Evolutionary conservation across 2,888 invertebrate species (phyloP), one percentile per base, ranked within the genome.

Genomic region (Acanthococcus lagerstroemiae): DNA sequence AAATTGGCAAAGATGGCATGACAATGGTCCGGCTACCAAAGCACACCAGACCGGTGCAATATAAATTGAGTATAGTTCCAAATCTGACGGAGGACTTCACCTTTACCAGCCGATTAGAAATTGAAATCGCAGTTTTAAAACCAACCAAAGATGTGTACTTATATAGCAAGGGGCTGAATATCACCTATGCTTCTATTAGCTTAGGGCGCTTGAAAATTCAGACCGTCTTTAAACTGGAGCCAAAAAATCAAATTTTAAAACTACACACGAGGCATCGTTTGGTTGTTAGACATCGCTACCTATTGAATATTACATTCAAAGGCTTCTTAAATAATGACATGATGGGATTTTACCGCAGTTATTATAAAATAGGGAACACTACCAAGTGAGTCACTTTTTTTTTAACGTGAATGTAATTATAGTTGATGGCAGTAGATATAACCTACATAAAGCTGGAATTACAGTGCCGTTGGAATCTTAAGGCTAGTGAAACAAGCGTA

Each of bases 341-440:
- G 70, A 54, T 30, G 9, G 70, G 70, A n/a, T 69, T 69, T 30
- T 70, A 70, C 48, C 46, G 45, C 54, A 70, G 70, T n/a, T 65
- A 45, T 2, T 70, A 70, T 48, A 55, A 1, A 46, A 27, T 65
- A 1, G 48, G 26, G 1, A n/a, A 55, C 9, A 63, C 19, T 0
- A 57, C 45, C 15, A 67, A 68, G 69, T 69, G 54, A 68, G 55
- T 50, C 4, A 37, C 2, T n/a, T n/a, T n/a, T n/a, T n/a, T n/a
- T n/a, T n/a, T n/a, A n/a, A n/a, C n/a, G n/a, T n/a, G n/a, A n/a
- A n/a, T n/a, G n/a, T n/a, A n/a, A n/a, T n/a, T n/a, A n/a, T n/a
- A n/a, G n/a, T n/a, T n/a, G n/a, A n/a, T n/a, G n/a, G n/a, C n/a
- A n/a, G n/a, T n/a, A n/a, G n/a, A n/a, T n/a, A n/a, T n/a, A n/a